phyloP scores from a whole-genome alignment of 1,140 invertebrate species.

The Pristionchus pacificus region DNA sequence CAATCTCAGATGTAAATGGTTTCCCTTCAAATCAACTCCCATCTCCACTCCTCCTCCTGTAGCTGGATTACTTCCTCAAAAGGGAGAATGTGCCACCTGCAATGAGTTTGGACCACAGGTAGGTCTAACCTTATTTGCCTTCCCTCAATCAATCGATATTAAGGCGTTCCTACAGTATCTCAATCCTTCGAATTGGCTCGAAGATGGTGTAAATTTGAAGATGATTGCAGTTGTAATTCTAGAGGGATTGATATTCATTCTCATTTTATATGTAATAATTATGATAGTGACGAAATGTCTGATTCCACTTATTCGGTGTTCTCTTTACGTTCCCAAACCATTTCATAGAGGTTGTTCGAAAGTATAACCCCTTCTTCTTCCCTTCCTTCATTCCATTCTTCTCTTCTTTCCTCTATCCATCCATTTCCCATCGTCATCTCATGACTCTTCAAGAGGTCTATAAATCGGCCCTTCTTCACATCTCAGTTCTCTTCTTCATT shows the following conservation, averaged over 20 bases:
- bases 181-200: neutral
- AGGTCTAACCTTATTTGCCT: neutral
- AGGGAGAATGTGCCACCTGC: neutral
- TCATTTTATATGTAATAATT: slow-evolving; percentile 2
- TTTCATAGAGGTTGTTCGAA: neutral
- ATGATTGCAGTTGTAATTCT: neutral
- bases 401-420: neutral
- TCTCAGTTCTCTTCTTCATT: neutral
- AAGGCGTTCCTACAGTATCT: neutral
- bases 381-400: neutral
- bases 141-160: neutral
- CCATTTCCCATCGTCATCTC: slow-evolving; percentile 1
- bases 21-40: neutral
- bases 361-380: neutral
- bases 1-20: slow-evolving; percentile 6
- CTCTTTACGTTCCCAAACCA: neutral
- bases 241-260: neutral
- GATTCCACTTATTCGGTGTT: slow-evolving; percentile 12
- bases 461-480: slow-evolving; percentile 1
- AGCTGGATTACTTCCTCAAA: neutral
- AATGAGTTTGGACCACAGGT: slow-evolving; percentile 9
- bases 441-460: too few species aligned
- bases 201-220: neutral
- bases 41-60: slow-evolving; percentile 8
- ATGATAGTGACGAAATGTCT: slow-evolving; percentile 8